Base-by-base conservation (phyloP, 2,888 invertebrate genomes). In the Caenorhabditis sinica region DNA sequence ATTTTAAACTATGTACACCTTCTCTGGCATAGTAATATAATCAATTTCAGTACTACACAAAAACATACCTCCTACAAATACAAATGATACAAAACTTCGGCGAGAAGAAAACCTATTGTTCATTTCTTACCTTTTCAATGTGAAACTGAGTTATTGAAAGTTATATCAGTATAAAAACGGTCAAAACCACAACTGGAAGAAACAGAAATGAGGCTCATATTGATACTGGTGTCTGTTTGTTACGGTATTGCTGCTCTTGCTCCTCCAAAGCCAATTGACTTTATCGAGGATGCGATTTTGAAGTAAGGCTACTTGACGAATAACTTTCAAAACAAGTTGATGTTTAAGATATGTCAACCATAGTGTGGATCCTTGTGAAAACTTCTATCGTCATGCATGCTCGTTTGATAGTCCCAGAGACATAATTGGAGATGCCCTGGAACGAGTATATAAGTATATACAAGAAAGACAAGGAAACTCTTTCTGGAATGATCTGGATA, bases 351-450 rank as follows among this genome's bases (percentile, higher is more conserved):
- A 73, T 20, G 33, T 73, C 1, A 51, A 61, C n/a, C 43, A 73
- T n/a, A 61, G 61, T 25, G 45, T 73, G 9, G 36, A 56, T 36
- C 69, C 69, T 3, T 69, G 69, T 53, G 69, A 69, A 0, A 56
- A 56, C 23, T 69, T 69, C n/a, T 69, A 69, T 51, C 53, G 69
- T 25, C 69, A 69, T 69, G 69, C 56, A 1, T 69, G 69, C 28
- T 69, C 69, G 0, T 56, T 56, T 40, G 36, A 56, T 23, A 69
- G 56, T 17, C 69, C 69, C 0, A 0, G 2, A 15, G 15, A 36
- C 51, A 2, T 53, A 5, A n/a, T 40, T 8, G 8, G 0, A 13
- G 25, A 9, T 36, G 33, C 53, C 2, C 33, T 61, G 13, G 1
- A 58, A n/a, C 8, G 43, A 1, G 5, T 60, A 15, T 9, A 15